Evolutionary conservation across 2,888 invertebrate genomes (phyloP), one percentile per base, ranked within the genome.

Genomic region (Pedicia rivosa): DNA sequence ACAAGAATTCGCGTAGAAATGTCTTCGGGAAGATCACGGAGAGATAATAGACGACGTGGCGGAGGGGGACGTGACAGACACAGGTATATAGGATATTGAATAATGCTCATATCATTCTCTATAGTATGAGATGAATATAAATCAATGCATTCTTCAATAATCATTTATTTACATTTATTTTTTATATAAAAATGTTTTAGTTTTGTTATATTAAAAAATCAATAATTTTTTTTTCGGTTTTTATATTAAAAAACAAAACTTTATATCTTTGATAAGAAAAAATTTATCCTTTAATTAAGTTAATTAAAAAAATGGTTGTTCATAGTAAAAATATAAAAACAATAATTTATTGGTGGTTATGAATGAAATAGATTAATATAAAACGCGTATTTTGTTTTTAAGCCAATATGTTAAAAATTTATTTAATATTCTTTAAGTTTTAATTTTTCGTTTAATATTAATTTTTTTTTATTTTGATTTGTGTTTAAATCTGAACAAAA

Each of bases 1-100:
- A 81, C 84, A 19, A 73, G 88, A 51, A 83, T 90, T 36, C 74
- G 88, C 42, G 88, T 90, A 12, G 90, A 91, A 65, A 90, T 90
- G 90, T 88, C 88, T 1, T 86, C 81, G 44, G 88, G 88, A 1
- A 70, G 84, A 48, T 82, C 81, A 35, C 68, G 84, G 36, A 72
- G 73, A 47, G 80, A 77, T 38, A 77, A 75, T 44, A 72, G 72
- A 40, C 57, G 66, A 24, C 55, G 59, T 2, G 50, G 59, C 2
- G 54, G 54, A 5, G 52, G 57, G 7, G 53, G 48, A 12, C 40
- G 48, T 9, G 46, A 47, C 42, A 45, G 50, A 44, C 44, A 46
- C 31, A 35, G 16, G 32, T 32, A 13, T 20, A 20, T 32, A 32
- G 22, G n/a, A n/a, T n/a, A n/a, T n/a, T n/a, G n/a, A n/a, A n/a